Conservation (phyloP, 2,888 invertebrate genomes). For the Cremastobaeus sp. region DNA sequence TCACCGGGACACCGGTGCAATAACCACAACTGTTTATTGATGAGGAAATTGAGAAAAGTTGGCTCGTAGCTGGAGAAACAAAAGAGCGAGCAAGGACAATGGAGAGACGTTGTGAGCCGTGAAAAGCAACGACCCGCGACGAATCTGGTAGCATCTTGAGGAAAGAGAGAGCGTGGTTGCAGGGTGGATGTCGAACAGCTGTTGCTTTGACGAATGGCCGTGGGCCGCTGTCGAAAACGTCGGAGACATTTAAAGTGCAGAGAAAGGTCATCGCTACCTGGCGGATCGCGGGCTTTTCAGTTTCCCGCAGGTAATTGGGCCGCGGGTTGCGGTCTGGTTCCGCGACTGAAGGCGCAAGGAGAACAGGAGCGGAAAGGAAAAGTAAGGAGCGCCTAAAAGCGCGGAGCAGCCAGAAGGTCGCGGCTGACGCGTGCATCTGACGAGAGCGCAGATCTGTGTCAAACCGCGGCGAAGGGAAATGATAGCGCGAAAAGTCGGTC, state of each 20-base stretch:
- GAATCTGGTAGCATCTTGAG: conserved; percentile 26
- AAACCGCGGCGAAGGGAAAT: conserved; percentile 62
- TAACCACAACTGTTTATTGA: too few species aligned
- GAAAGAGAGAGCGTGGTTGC: conserved; percentile 35
- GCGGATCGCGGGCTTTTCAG: conserved; percentile 6
- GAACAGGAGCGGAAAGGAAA: conserved; percentile 17
- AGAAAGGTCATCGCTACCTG: conserved; percentile 36
- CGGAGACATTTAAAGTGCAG: conserved; percentile 25
- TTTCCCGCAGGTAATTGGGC: conserved; percentile 29
- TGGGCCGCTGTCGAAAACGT: conserved; percentile 6
- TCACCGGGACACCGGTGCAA: too few species aligned
- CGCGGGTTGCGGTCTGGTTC: conserved; percentile 17
- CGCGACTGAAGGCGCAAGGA: conserved; percentile 4
- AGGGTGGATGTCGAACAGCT: conserved; percentile 53
- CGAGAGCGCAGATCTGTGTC: conserved; percentile 51
- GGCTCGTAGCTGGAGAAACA: too few species aligned
- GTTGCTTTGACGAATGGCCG: conserved; percentile 46
- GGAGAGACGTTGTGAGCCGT: conserved; percentile 53
- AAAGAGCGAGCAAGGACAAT: too few species aligned
- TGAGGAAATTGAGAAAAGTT: too few species aligned
- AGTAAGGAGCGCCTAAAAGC: conserved; percentile 15
- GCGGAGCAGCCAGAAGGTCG: conserved; percentile 38
- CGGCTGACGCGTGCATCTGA: conserved; percentile 47
- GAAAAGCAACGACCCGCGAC: conserved; percentile 22
- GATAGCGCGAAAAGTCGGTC: conserved; percentile 68